A percentile compares a stretch with the other conserved stretches of the same genome.
These are phyloP conservation scores for Stictonetta naevosa DNA, from an alignment of 2,113 vertebrate species.

Conservation along the genomic window DNA sequence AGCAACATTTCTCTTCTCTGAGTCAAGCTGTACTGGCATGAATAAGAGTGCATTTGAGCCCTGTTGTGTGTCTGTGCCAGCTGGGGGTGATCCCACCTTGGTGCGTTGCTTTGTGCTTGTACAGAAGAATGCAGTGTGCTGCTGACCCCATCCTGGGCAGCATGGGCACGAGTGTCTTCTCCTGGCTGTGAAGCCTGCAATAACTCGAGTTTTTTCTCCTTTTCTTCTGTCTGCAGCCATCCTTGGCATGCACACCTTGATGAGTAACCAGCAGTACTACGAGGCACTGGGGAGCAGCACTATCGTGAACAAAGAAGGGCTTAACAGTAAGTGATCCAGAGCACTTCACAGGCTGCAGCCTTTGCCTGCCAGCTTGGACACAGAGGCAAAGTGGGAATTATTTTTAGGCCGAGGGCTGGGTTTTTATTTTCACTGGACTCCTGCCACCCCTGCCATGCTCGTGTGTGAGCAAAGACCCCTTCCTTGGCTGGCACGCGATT, in stretches of 20 bases:
- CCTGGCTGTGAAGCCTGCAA: neutral
- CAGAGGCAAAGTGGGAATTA: neutral
- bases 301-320: constrained; percentile 98
- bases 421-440: neutral
- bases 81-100: accelerated
- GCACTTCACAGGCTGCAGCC: neutral
- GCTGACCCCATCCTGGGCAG: neutral
- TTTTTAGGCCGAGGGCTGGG: neutral
- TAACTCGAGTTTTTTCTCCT: neutral
- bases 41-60: neutral
- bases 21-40: neutral
- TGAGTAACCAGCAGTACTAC: constrained; percentile 99
- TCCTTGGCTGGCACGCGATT: neutral
- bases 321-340: constrained; percentile 89
- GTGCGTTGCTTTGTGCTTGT: neutral
- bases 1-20: neutral
- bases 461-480: neutral
- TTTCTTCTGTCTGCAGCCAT: constrained; percentile 82
- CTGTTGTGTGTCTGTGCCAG: neutral
- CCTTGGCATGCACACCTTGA: constrained; percentile 98
- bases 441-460: neutral
- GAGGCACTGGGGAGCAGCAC: constrained; percentile 94
- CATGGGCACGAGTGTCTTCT: neutral
- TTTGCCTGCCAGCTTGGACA: neutral
- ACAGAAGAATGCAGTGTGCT: neutral